A percentile compares a stretch with the other conserved stretches of the same genome.
Evolutionary conservation across 2,113 vertebrate species (phyloP).

Genomic region (Passer montanus): DNA sequence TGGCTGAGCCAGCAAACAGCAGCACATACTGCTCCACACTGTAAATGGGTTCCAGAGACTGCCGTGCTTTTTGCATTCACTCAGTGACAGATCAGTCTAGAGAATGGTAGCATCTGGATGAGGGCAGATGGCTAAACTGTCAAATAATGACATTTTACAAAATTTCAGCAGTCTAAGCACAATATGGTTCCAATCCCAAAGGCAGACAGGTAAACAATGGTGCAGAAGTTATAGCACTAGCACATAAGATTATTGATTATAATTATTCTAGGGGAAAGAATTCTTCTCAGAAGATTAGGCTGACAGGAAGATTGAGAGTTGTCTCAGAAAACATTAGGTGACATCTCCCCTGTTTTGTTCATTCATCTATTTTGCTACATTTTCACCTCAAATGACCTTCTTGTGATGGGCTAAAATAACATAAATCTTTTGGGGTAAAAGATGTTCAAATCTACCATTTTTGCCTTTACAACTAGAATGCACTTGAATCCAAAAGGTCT

Average conservation of each 20-base stretch:
- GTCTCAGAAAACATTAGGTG: constrained; percentile 17
- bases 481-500: neutral
- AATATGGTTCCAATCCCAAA: constrained; percentile 67
- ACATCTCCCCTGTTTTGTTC: neutral
- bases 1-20: constrained; percentile 36
- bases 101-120: constrained; percentile 67
- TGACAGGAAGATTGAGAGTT: constrained; percentile 55
- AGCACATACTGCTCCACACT: neutral
- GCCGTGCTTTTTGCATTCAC: neutral
- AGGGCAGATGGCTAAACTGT: constrained; percentile 72
- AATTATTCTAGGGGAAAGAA: constrained; percentile 60
- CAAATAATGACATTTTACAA: constrained; percentile 70
- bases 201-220: constrained; percentile 64
- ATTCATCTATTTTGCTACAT: neutral
- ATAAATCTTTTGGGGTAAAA: neutral
- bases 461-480: neutral
- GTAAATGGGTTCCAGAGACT: constrained; percentile 26
- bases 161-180: constrained; percentile 57
- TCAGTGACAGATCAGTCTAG: constrained; percentile 37
- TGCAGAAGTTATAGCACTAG: constrained; percentile 33
- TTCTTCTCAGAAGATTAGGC: constrained; percentile 47
- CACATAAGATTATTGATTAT: constrained; percentile 64
- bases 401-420: neutral
- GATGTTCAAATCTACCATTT: neutral
- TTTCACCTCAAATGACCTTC: neutral